Evolutionary conservation across 2,888 invertebrate species (phyloP).

Genomic region (Apamea anceps): DNA sequence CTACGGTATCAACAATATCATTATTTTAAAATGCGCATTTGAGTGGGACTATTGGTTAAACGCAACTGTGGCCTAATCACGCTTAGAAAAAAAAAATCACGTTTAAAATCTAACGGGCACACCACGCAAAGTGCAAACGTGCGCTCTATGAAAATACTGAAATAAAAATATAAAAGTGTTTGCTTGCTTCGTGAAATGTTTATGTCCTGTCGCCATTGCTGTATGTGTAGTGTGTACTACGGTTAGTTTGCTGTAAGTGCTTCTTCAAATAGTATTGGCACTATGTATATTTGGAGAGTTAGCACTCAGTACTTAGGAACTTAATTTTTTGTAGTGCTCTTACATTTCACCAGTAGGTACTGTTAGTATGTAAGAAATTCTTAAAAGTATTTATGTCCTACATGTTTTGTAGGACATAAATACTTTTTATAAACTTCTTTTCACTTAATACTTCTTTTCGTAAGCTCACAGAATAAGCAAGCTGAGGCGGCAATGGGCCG

Average conservation of each 20-base stretch:
- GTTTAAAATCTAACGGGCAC: conserved; percentile 48
- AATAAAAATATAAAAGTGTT: conserved; percentile 68
- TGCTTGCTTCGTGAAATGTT: conserved; percentile 68
- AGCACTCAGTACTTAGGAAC: too few relatives aligned
- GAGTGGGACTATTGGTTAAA: not conserved
- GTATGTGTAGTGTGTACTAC: not conserved
- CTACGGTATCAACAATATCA: not conserved
- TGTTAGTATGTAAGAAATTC: not conserved
- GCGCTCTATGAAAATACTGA: conserved; percentile 62
- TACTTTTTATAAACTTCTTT: too few relatives aligned
- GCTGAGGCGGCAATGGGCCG: too few relatives aligned
- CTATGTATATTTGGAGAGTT: not conserved
- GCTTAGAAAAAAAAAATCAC: conserved; percentile 39
- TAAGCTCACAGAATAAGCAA: too few relatives aligned
- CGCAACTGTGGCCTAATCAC: conserved; percentile 2
- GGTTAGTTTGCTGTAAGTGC: not conserved
- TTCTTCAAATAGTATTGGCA: not conserved
- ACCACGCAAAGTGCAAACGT: conserved; percentile 53
- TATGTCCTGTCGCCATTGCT: conserved; percentile 42
- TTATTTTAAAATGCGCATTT: not conserved
- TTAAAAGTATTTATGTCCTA: not conserved
- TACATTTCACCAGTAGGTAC: too few relatives aligned
- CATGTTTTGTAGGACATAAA: not conserved
- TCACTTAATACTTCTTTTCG: too few relatives aligned
- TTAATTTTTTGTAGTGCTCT: not conserved